phyloP scores from a whole-genome alignment of 1,140 invertebrate species.

The Rhopalosiphum padi region DNA sequence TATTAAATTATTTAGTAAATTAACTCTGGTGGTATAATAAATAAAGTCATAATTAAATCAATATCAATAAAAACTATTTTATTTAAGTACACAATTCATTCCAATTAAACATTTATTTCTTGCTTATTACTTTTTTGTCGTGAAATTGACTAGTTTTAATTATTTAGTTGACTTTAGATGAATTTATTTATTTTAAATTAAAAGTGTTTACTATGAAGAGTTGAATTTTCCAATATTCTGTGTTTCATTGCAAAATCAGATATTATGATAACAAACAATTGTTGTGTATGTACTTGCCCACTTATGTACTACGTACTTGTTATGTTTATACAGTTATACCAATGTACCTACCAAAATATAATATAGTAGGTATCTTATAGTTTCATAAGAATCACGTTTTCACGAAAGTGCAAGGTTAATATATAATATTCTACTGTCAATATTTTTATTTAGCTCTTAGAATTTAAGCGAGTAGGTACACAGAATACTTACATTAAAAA shows the following conservation, averaged over 20 bases:
- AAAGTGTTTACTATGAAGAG: background rate
- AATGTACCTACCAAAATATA: background rate
- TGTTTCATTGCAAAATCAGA: background rate
- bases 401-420: background rate
- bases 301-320: background rate
- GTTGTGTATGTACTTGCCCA: background rate
- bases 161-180: background rate
- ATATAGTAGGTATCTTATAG: background rate
- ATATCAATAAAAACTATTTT: background rate
- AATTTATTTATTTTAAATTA: background rate
- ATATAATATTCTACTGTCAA: background rate
- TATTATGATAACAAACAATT: background rate
- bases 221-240: background rate
- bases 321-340: background rate
- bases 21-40: background rate
- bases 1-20: background rate
- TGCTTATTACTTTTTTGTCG: background rate
- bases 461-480: background rate
- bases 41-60: background rate
- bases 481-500: background rate
- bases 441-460: background rate
- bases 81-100: background rate
- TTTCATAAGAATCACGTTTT: background rate
- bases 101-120: background rate
- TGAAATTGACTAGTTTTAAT: background rate